A percentile compares a stretch with the other conserved stretches of the same genome.
phyloP scores from a whole-genome alignment of 2,113 vertebrate genomes.

The Amazona vittata region DNA sequence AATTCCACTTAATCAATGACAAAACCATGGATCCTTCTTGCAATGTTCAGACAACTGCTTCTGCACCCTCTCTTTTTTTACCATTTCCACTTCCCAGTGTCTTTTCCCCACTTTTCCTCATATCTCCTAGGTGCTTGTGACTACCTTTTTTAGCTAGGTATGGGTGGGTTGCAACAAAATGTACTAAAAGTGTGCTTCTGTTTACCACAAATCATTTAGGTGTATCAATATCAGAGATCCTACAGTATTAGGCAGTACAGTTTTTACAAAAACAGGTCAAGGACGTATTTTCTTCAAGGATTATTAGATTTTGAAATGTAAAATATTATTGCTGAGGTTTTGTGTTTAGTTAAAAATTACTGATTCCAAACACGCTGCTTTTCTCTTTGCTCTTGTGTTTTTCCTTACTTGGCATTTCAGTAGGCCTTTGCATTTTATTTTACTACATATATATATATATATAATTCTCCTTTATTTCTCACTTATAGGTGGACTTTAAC shows the following conservation, averaged over 20 bases:
- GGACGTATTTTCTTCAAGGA: background rate
- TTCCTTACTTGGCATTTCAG: background rate
- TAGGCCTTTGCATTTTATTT: background rate
- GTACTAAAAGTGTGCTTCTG: background rate
- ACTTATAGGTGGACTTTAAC: background rate
- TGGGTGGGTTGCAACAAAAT: background rate
- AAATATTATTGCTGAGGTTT: background rate
- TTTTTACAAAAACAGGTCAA: background rate
- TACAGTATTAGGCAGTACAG: background rate
- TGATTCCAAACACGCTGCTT: background rate
- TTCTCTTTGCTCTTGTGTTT: background rate
- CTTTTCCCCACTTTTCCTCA: background rate
- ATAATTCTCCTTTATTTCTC: background rate
- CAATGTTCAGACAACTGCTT: background rate
- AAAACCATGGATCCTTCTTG: background rate
- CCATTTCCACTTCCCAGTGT: background rate
- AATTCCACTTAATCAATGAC: background rate
- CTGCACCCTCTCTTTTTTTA: background rate
- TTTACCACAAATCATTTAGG: background rate
- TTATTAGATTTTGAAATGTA: background rate
- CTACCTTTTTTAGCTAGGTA: background rate
- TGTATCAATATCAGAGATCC: background rate
- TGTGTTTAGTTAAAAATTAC: background rate
- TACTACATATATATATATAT: background rate
- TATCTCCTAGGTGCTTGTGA: background rate